Evolutionary conservation across 2,113 vertebrate species (phyloP).

Genomic region (Zapornia atra): DNA sequence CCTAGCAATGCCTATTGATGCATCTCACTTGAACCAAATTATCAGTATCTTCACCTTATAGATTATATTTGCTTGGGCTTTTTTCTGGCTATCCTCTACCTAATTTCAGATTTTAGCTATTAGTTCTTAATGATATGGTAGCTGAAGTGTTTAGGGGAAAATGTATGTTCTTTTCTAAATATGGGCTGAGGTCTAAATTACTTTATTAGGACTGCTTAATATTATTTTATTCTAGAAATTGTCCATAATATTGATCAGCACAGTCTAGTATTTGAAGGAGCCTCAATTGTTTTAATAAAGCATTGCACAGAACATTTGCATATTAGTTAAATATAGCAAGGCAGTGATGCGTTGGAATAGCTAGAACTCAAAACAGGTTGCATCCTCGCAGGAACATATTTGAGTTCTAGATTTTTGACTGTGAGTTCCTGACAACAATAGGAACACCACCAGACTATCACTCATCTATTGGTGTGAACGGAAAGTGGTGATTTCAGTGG

Average conservation of each 20-base stretch:
- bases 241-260: neutral
- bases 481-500: neutral
- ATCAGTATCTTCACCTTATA: neutral
- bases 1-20: neutral
- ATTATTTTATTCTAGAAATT: neutral
- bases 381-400: neutral
- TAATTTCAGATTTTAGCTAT: neutral
- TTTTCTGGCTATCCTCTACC: neutral
- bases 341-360: neutral
- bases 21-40: neutral
- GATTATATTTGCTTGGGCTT: neutral
- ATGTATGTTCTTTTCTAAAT: neutral
- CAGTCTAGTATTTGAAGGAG: neutral
- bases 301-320: neutral
- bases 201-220: neutral
- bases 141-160: neutral
- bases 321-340: neutral
- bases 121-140: neutral
- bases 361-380: neutral
- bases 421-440: neutral
- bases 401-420: neutral
- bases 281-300: neutral
- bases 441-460: neutral
- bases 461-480: neutral
- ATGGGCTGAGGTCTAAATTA: neutral